A percentile compares a stretch with the other conserved stretches of the same genome.
Evolutionary conservation across 2,113 vertebrate species (phyloP).

Genomic region (Protobothrops flavoviridis): DNA sequence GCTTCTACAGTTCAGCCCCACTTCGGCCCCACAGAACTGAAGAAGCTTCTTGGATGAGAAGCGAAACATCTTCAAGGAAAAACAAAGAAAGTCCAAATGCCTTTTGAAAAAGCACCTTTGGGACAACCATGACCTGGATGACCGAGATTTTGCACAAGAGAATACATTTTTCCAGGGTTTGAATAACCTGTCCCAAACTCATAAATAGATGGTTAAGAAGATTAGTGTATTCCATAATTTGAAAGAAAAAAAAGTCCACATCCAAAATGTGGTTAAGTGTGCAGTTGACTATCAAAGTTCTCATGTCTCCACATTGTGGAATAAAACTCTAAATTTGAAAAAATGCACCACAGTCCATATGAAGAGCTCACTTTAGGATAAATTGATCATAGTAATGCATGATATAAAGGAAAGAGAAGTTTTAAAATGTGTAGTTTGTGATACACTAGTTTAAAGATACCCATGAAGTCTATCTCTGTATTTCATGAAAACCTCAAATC

Average conservation of each 20-base stretch:
- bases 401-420: neutral
- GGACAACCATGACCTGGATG: too few relatives aligned
- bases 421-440: neutral
- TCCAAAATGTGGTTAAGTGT: neutral
- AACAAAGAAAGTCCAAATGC: neutral
- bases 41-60: neutral
- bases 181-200: neutral
- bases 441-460: neutral
- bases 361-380: neutral
- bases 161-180: neutral
- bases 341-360: too few relatives aligned
- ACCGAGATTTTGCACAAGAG: neutral
- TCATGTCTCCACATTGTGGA: neutral
- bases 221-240: neutral
- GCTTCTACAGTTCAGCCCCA: neutral
- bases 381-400: neutral
- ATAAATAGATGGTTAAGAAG: neutral
- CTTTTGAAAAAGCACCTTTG: neutral
- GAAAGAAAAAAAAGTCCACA: neutral
- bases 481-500: neutral
- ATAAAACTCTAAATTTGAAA: neutral
- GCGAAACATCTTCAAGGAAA: neutral
- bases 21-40: neutral
- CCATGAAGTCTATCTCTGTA: neutral
- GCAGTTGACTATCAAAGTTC: neutral